Base-by-base conservation (phyloP, 2,888 invertebrate species). In the Serripes groenlandicus region DNA sequence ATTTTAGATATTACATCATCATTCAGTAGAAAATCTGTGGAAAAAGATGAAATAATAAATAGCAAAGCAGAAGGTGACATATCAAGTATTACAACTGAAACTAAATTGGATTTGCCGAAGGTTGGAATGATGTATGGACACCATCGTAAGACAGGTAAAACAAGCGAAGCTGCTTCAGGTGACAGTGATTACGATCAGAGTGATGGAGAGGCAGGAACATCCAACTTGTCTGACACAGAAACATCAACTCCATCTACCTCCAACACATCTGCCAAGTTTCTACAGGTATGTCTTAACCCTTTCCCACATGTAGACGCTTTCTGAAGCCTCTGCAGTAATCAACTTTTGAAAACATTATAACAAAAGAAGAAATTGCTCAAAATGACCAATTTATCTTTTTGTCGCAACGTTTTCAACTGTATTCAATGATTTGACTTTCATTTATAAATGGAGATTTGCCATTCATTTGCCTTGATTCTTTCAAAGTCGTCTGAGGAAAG, bases 101-200 rank as follows among this genome's bases (percentile, higher is more conserved):
- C 52, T 26, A 78, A 74, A 58, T 21, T n/a, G 18, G 49, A 72
- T 30, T 78, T 84, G 37, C 78, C 87, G 3, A 90, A 89, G 81
- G 88, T 86, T 73, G 89, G 90, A 49, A 56, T 86, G 9, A 88
- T 90, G 89, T 90, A 79, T 73, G 85, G 82, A 28, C 85, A 82
- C 26, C 87, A 88, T 60, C 28, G 70, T 0, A 85, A 86, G 21
- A 35, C 56, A 64, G 68, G 78, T 21, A 62, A 69, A 18, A 66
- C 70, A 15, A 35, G 18, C 66, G 66, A 70, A 64, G 85, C 52
- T 60, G 66, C n/a, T 58, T 81, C 32, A 26, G 78, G 89, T 75
- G 93, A 92, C 58, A 93, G 93, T 87, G 93, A 94, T 69, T 93
- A 93, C 86, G 83, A 83, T 7, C 77, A 90, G 1, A 93, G 93